Base-by-base conservation (phyloP, 2,797 vertebrate genomes). In the Sphenodon punctatus region DNA sequence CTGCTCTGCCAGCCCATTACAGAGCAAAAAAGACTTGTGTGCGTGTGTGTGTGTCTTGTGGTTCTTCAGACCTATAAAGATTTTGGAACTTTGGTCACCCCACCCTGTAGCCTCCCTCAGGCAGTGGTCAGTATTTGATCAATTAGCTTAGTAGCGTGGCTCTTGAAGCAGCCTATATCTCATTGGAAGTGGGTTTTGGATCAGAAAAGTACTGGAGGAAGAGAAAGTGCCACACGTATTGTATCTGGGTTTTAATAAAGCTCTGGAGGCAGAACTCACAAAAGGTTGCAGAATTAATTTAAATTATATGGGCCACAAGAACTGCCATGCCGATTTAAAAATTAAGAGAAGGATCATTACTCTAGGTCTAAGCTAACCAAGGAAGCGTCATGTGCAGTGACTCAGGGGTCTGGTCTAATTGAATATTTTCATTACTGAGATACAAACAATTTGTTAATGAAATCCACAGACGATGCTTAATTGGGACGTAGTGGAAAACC, bases 401-500 rank as follows among this genome's bases (percentile, higher is more conserved):
- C 63, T 30, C 73, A 22, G 15, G 41, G 45, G 4, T 10, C 48
- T 82, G 60, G 13, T 67, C 67, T 73, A 69, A 32, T 0, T 5
- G 46, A 81, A 3, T 51, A 56, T 66, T 75, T 82, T 67, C 74
- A 55, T 1, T n/a, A 38, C 42, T 70, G 36, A 76, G 69, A 46
- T 39, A 67, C 48, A 76, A 43, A 72, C 80, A 64, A 75, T 15
- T 69, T 39, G 79, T 42, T 55, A 86, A 67, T 0, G 59, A 27
- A 66, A 85, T 49, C 80, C 65, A 49, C 66, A 79, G 71, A 64
- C 13, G 1, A 14, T 38, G 49, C 30, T 6, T 25, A 48, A 45
- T 45, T 14, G 4, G 34, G 17, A 87, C 66, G 77, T 68, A 49
- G 17, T 65, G 16, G 66, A 67, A 82, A 86, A 45, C 19, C 59